A percentile compares a stretch with the other conserved stretches of the same genome.
Conservation (phyloP, 2,797 vertebrate species). For the Megalops cyprinoides region DNA sequence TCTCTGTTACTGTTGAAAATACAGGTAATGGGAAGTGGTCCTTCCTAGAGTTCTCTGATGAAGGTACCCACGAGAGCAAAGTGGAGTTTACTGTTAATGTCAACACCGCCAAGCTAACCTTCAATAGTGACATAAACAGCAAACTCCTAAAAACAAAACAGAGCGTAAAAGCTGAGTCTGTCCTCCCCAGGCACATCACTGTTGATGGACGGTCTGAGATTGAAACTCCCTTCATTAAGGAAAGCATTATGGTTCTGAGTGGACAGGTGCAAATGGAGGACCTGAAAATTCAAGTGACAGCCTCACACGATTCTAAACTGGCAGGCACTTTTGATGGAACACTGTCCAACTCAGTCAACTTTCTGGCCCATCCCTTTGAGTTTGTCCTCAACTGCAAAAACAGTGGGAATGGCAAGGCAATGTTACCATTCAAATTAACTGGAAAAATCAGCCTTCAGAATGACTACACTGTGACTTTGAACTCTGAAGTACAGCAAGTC, state of each 20-base stretch:
- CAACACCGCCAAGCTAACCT: constrained; percentile 70
- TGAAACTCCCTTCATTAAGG: constrained; percentile 78
- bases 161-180: constrained; percentile 72
- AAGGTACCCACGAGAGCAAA: constrained; percentile 75
- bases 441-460: constrained; percentile 88
- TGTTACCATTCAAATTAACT: constrained; percentile 79
- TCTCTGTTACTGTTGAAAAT: constrained; percentile 71
- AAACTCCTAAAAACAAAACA: constrained; percentile 78
- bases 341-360: constrained; percentile 76
- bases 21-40: constrained; percentile 77
- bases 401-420: constrained; percentile 82
- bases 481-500: constrained; percentile 74
- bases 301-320: constrained; percentile 77
- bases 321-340: constrained; percentile 76
- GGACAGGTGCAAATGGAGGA: constrained; percentile 70
- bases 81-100: constrained; percentile 73
- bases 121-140: constrained; percentile 72
- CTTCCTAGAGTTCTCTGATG: constrained; percentile 72
- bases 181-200: constrained; percentile 68
- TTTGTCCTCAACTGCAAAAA: constrained; percentile 79
- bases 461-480: constrained; percentile 80
- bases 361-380: constrained; percentile 74
- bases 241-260: constrained; percentile 74
- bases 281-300: constrained; percentile 77
- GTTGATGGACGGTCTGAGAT: constrained; percentile 77